phyloP scores from a whole-genome alignment of 2,888 invertebrate species.

The Neria commutata region DNA sequence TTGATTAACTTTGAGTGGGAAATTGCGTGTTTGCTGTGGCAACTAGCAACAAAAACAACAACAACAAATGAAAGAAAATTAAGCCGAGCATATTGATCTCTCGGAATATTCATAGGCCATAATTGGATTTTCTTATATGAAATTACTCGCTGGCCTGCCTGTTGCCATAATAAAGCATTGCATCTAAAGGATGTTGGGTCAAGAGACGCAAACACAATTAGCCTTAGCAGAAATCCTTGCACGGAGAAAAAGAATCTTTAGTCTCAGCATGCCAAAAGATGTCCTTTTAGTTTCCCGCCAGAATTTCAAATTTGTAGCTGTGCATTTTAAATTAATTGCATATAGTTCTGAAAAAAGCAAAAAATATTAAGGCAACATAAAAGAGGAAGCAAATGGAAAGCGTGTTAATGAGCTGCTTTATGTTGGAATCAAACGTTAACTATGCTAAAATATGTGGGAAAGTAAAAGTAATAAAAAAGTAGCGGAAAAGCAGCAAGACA shows the following conservation, averaged over 20 bases:
- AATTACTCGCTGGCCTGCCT: background rate
- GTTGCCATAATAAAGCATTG: too few species aligned
- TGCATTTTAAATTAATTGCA: background rate
- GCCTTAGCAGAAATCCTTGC: background rate
- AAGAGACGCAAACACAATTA: background rate
- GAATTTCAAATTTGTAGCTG: background rate
- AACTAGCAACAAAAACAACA: too few species aligned
- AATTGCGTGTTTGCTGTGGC: background rate
- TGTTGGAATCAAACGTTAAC: background rate
- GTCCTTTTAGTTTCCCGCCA: too few species aligned
- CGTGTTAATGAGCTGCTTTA: background rate
- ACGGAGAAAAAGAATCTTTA: too few species aligned
- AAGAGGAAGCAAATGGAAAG: too few species aligned
- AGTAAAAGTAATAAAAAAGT: background rate
- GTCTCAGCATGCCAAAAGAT: too few species aligned
- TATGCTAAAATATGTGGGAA: conserved; percentile 7
- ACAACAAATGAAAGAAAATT: background rate
- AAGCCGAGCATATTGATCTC: too few species aligned
- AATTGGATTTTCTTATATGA: background rate
- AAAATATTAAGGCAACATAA: too few species aligned
- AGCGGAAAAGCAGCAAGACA: background rate
- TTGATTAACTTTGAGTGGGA: background rate
- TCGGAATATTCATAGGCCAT: too few species aligned
- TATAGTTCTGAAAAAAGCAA: too few species aligned
- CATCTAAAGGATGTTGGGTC: background rate